Percentiles rank a stretch among this genome's conserved stretches.
Evolutionary conservation across 2,888 invertebrate species (phyloP).

Genomic region (Operophtera brumata): DNA sequence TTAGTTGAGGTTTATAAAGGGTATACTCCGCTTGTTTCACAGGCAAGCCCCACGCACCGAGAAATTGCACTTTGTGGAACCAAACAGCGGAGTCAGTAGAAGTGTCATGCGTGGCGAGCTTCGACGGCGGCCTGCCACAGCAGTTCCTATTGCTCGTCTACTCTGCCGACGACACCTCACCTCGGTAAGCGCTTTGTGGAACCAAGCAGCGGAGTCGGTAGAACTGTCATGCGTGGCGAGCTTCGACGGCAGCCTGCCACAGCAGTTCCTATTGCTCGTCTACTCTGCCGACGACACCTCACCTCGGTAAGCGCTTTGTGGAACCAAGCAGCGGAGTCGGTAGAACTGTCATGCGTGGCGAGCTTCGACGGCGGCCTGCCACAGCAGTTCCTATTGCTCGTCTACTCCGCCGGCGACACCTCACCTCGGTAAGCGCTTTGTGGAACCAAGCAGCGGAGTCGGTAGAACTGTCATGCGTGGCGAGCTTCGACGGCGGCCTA

Average conservation of each 20-base stretch:
- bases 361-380: constrained; percentile 95
- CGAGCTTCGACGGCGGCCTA: constrained; percentile 94
- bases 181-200: constrained; percentile 85
- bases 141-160: constrained; percentile 91
- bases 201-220: constrained; percentile 91
- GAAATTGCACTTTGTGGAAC: constrained; percentile 92
- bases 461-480: constrained; percentile 89
- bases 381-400: constrained; percentile 91
- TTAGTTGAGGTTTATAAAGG: too few species aligned
- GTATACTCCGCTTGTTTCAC: constrained; percentile 21
- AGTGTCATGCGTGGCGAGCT: constrained; percentile 90
- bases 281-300: constrained; percentile 68
- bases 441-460: constrained; percentile 92
- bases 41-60: constrained; percentile 92
- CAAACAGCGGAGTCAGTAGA: constrained; percentile 91
- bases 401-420: constrained; percentile 76
- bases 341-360: constrained; percentile 89
- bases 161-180: constrained; percentile 55
- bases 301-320: constrained; percentile 68
- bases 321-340: constrained; percentile 76
- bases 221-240: constrained; percentile 90
- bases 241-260: constrained; percentile 94
- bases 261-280: constrained; percentile 91
- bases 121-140: constrained; percentile 94
- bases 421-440: constrained; percentile 81